Conservation (phyloP, 2,797 vertebrate species). For the Delichon dasypus region DNA sequence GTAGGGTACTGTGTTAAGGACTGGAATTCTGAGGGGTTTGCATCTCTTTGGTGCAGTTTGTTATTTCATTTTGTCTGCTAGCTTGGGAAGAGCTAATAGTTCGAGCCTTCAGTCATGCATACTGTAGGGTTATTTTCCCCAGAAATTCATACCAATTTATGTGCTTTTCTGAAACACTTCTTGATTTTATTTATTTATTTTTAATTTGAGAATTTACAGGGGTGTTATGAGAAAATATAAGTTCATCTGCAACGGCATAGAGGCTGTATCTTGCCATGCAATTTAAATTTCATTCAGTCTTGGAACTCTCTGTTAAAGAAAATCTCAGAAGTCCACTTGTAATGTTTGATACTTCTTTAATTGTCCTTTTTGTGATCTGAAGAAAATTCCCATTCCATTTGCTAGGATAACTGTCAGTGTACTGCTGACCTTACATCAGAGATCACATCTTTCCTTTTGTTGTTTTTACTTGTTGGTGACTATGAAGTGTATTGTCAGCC, state of each 20-base stretch:
- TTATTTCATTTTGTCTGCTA: not conserved
- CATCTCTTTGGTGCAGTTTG: not conserved
- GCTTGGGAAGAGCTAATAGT: not conserved
- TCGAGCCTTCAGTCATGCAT: not conserved
- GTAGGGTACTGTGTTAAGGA: not conserved
- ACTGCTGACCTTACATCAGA: not conserved
- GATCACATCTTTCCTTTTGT: not conserved
- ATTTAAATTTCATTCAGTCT: not conserved
- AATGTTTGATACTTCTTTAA: not conserved
- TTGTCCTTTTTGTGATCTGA: not conserved
- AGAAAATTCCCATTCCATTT: not conserved
- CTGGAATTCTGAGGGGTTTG: not conserved
- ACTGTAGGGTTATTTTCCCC: not conserved
- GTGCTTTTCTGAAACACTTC: not conserved
- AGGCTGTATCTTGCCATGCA: not conserved
- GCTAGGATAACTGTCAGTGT: not conserved
- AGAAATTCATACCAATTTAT: not conserved
- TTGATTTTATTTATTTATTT: not conserved
- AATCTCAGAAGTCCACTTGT: not conserved
- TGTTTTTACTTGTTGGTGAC: not conserved
- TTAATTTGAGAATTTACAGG: not conserved
- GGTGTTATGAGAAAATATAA: not conserved
- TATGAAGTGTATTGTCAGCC: not conserved
- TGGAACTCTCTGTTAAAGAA: constrained; percentile 5
- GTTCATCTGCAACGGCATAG: not conserved